Conservation (phyloP, 2,888 invertebrate species). For the Caenorhabditis becei region DNA sequence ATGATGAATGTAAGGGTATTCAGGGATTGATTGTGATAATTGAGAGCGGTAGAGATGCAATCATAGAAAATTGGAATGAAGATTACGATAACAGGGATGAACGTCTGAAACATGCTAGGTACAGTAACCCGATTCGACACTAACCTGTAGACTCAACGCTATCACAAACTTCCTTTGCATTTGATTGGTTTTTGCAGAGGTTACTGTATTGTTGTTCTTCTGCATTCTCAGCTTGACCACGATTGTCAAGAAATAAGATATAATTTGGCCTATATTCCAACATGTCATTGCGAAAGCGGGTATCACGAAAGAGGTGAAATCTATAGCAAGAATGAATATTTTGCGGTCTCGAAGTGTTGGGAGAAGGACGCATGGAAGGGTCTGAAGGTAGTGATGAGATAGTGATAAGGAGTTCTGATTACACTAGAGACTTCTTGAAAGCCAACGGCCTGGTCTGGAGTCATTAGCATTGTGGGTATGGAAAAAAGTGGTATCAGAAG, state of each 20-base stretch:
- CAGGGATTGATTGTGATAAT: neutral
- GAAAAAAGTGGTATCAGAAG: neutral
- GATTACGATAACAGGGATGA: neutral
- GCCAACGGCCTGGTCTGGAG: neutral
- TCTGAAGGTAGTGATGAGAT: neutral
- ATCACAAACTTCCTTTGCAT: constrained; percentile 6
- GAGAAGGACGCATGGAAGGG: neutral
- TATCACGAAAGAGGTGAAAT: no score
- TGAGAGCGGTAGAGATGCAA: neutral
- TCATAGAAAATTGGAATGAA: neutral
- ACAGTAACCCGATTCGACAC: neutral
- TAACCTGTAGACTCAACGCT: neutral
- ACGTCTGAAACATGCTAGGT: no score
- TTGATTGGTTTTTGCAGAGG: neutral
- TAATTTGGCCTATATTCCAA: neutral
- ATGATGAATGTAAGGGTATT: neutral
- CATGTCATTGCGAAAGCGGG: no score
- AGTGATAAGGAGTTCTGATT: neutral
- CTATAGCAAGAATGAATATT: no score
- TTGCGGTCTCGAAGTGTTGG: no score
- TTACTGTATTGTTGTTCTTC: neutral
- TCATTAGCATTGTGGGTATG: neutral
- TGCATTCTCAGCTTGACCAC: neutral
- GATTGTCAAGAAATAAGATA: neutral
- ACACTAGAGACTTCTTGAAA: neutral